Conservation (phyloP, 2,888 invertebrate genomes). For the Aphidius colemani region DNA sequence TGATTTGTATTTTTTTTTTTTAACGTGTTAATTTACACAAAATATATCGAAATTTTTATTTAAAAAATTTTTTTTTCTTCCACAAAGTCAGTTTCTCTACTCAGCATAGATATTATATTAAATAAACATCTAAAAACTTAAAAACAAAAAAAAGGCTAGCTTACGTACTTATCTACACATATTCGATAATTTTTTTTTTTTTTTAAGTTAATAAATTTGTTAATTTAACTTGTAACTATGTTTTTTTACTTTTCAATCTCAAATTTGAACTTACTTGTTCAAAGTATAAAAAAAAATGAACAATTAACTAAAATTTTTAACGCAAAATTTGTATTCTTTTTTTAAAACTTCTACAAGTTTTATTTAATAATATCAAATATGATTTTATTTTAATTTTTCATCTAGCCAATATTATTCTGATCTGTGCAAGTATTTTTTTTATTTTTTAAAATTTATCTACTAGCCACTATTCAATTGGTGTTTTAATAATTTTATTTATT, state of each 20-base stretch:
- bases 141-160: slow-evolving; percentile 40
- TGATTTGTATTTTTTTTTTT: slow-evolving; percentile 27
- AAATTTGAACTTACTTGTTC: too few relatives aligned
- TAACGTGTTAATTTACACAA: background rate
- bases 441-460: background rate
- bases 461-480: background rate
- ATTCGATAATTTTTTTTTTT: slow-evolving; percentile 11
- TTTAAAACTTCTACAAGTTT: too few relatives aligned
- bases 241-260: slow-evolving; percentile 2
- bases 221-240: background rate
- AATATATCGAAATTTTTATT: too few relatives aligned
- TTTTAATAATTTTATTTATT: too few relatives aligned
- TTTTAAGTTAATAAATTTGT: background rate
- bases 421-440: slow-evolving; percentile 2
- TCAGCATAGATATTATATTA: slow-evolving; percentile 29
- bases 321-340: too few relatives aligned
- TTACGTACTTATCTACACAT: slow-evolving; percentile 21
- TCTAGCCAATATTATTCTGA: too few relatives aligned
- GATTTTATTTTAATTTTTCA: too few relatives aligned
- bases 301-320: too few relatives aligned
- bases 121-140: slow-evolving; percentile 55
- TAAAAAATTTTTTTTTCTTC: slow-evolving; percentile 16
- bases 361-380: too few relatives aligned
- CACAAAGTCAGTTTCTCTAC: slow-evolving; percentile 26
- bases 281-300: too few relatives aligned